Evolutionary conservation across 2,888 invertebrate genomes (phyloP), one percentile per base, ranked within the genome.

Genomic region (Sphinx pinastri): DNA sequence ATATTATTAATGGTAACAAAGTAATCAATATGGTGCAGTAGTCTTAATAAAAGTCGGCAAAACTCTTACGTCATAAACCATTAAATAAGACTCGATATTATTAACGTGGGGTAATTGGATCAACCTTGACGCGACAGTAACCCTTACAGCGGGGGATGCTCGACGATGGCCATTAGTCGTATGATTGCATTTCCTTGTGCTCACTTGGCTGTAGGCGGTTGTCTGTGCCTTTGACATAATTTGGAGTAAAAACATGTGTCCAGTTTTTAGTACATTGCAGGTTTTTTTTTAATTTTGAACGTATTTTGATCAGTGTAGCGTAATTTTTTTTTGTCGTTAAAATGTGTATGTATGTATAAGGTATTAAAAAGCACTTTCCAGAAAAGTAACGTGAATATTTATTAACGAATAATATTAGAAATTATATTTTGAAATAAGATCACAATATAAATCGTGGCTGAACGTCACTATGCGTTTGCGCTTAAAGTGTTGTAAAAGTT

Each of bases 121-220:
- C 80, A 92, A 90, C 93, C 93, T 93, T 94, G 92, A 79, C 79
- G 86, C 88, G 86, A 78, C 88, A 87, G 84, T 88, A 90, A 91
- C 93, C 91, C 92, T 87, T 87, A 87, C 80, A 79, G 84, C 77
- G 81, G 81, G 79, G 86, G 87, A 81, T 86, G 85, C 75, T 77
- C 75, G 77, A 71, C 77, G 76, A 59, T 72, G 75, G 81, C 79
- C 87, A 84, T 84, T 87, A 81, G 82, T 82, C 80, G 78, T 79
- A 77, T 80, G 82, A 82, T 83, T 88, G 89, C 87, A 88, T 81
- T 86, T 83, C 85, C 79, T 82, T 84, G 75, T 77, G 79, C 80
- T 76, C 72, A 68, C 70, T 67, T 74, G 68, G 67, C 38, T 70
- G 58, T 72, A 68, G 68, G 71, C 19, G 54, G 54, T 67, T 69